Conservation (phyloP, 2,797 vertebrate genomes). For the Sciaenops ocellatus region DNA sequence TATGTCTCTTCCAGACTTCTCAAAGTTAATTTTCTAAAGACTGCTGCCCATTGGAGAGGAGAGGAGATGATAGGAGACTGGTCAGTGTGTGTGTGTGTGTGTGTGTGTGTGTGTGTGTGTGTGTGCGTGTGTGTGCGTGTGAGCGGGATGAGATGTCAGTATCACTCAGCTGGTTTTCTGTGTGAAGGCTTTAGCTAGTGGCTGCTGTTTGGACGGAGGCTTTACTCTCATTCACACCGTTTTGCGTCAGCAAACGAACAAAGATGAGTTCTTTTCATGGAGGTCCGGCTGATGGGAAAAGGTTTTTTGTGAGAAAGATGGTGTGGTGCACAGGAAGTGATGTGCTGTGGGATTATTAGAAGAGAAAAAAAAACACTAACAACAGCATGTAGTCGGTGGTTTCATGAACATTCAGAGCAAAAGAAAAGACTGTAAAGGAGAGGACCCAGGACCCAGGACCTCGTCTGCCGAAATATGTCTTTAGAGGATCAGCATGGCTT, state of each 20-base stretch:
- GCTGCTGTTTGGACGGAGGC: constrained; percentile 39
- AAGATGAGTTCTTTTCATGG: constrained; percentile 24
- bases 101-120: constrained; percentile 18
- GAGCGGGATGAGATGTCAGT: constrained; percentile 44
- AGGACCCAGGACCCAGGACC: background rate
- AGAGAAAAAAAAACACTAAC: background rate
- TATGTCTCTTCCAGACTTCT: constrained; percentile 85
- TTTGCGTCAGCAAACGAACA: constrained; percentile 34
- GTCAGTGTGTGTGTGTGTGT: constrained; percentile 60
- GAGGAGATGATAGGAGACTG: constrained; percentile 76
- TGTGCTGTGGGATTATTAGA: background rate
- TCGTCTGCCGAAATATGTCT: background rate
- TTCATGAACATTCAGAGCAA: background rate
- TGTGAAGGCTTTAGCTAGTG: constrained; percentile 33
- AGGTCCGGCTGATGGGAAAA: constrained; percentile 3
- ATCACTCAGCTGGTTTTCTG: constrained; percentile 49
- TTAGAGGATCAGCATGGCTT: too few relatives aligned
- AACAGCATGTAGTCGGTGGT: background rate
- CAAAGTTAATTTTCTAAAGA: constrained; percentile 90
- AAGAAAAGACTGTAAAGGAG: background rate
- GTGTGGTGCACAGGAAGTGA: background rate
- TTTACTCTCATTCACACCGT: constrained; percentile 35
- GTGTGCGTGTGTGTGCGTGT: constrained; percentile 25
- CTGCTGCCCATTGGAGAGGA: constrained; percentile 90
- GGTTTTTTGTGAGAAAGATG: background rate